Base-by-base conservation (phyloP, 2,888 invertebrate species). In the Drosophila histrio region DNA sequence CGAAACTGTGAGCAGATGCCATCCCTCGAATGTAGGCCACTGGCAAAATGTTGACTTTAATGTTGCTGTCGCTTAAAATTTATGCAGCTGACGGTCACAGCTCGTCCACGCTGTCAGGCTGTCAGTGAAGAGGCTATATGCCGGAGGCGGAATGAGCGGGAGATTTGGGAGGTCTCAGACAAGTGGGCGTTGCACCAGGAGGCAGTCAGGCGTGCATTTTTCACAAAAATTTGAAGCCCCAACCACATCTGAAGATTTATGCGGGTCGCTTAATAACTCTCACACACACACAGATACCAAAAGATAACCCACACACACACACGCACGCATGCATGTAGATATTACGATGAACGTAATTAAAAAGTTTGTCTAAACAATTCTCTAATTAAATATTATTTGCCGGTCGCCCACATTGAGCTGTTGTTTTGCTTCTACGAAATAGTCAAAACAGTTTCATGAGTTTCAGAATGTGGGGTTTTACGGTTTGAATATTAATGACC, bases 1-100 rank as follows among this genome's bases (percentile, higher is more conserved):
- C 32, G 3, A 34, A n/a, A 19, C 13, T 19, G 21, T 15, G 30
- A 21, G 39, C 50, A 15, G 59, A 6, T 58, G 49, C 32, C 62
- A 26, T 22, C 17, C 59, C 26, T 32, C 47, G 57, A 72, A 84
- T 83, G 84, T 88, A 84, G 84, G 84, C 88, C 84, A 84, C 80
- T 86, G 77, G 73, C 88, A 88, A 71, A 87, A 79, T 86, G 86
- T 87, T 84, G 88, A 86, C 83, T 88, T 84, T 84, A 88, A 88
- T 88, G 84, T 83, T 80, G 84, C 76, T 72, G 75, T 77, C 72
- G 78, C 76, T 73, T 80, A 72, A 86, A 85, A 85, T 85, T 86
- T 88, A 85, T 85, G 88, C 88, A 88, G 72, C 77, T 85, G 87
- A 85, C 87, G 85, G 65, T 66, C 80, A 62, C 58, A 52, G 68